These are phyloP conservation scores for Urechis unicinctus DNA, from an alignment of 2,888 invertebrate species.

Conservation along the genomic window DNA sequence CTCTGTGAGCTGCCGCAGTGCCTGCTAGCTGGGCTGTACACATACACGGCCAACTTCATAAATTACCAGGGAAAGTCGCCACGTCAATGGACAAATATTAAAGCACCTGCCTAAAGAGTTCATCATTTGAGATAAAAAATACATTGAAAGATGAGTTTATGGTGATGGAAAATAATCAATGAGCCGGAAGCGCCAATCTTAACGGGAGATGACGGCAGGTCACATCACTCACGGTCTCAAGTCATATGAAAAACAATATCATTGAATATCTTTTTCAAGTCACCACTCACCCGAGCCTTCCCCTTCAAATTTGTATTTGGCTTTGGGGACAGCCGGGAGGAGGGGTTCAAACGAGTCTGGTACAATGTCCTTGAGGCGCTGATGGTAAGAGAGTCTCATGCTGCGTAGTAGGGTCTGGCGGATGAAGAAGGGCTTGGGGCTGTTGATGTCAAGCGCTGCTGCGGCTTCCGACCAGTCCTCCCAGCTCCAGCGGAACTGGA, in stretches of 20 bases:
- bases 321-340: conserved; percentile 72
- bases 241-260: not conserved
- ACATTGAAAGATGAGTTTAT: too few species aligned
- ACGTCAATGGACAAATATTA: too few species aligned
- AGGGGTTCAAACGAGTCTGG: conserved; percentile 79
- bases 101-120: too few species aligned
- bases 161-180: too few species aligned
- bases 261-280: not conserved
- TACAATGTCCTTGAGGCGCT: conserved; percentile 81
- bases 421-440: conserved; percentile 91
- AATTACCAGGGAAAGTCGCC: too few species aligned
- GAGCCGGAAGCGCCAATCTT: too few species aligned
- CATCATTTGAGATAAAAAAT: too few species aligned
- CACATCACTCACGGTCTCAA: too few species aligned
- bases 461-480: conserved; percentile 52
- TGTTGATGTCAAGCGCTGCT: conserved; percentile 56
- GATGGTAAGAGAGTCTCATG: conserved; percentile 87
- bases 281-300: conserved; percentile 74
- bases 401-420: conserved; percentile 84
- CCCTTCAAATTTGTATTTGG: conserved; percentile 77
- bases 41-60: too few species aligned
- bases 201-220: too few species aligned
- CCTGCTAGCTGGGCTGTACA: conserved; percentile 45
- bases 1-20: conserved; percentile 64
- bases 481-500: conserved; percentile 99